These are phyloP conservation scores for Labeo calbasu DNA, from an alignment of 2,797 vertebrate species.

Conservation along the genomic window DNA sequence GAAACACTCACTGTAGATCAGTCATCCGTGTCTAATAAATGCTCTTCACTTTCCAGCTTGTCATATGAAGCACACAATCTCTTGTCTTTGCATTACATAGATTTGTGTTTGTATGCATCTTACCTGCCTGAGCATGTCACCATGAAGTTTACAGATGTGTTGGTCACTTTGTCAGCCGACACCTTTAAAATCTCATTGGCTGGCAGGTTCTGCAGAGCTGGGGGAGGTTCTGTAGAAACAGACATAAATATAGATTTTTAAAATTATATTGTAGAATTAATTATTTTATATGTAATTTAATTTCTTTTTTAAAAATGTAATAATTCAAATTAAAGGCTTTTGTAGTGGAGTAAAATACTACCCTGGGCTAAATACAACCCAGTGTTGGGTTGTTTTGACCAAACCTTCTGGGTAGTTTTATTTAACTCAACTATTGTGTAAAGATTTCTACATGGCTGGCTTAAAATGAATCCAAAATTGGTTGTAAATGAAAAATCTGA, in stretches of 20 bases:
- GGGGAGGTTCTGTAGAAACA: conserved; percentile 79
- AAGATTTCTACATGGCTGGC: too few relatives aligned
- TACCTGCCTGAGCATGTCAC: conserved; percentile 90
- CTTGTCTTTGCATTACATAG: neutral
- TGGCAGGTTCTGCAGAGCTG: conserved; percentile 74
- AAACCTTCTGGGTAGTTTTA: too few relatives aligned
- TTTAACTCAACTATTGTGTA: too few relatives aligned
- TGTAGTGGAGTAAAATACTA: neutral
- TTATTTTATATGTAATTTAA: too few relatives aligned
- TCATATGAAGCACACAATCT: neutral
- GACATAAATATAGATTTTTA: neutral
- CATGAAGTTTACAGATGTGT: conserved; percentile 84
- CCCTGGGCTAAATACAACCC: too few relatives aligned
- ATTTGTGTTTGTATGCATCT: conserved; percentile 67
- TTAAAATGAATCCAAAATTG: too few relatives aligned
- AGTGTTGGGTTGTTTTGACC: too few relatives aligned
- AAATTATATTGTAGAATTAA: neutral
- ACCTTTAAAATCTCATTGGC: conserved; percentile 77
- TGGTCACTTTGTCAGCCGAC: conserved; percentile 71
- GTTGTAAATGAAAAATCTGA: too few relatives aligned
- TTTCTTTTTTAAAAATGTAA: too few relatives aligned
- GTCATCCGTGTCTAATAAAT: conserved; percentile 10
- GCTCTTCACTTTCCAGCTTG: neutral
- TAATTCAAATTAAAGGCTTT: too few relatives aligned
- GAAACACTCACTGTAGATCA: neutral